Percentiles rank a stretch among this genome's conserved stretches.
phyloP scores from a whole-genome alignment of 1,140 invertebrate species.

The Drosophila erecta region DNA sequence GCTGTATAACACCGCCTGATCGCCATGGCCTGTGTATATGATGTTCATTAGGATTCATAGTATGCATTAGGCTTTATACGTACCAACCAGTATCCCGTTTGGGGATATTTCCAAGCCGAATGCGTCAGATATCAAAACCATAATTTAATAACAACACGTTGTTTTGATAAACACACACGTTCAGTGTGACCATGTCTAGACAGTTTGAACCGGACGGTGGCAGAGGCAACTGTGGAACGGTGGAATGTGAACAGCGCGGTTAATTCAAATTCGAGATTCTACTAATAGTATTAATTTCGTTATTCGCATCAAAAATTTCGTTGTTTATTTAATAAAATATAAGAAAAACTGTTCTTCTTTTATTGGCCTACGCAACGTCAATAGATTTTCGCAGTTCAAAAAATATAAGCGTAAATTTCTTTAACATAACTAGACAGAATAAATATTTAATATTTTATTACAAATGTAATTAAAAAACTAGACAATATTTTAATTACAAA shows the following conservation, averaged over 20 bases:
- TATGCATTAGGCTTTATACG: background rate
- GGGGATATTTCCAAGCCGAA: slow-evolving; percentile 21
- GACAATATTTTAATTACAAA: background rate
- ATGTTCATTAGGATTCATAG: too few relatives aligned
- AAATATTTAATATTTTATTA: background rate
- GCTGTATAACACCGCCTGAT: slow-evolving; percentile 30
- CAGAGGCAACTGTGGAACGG: background rate
- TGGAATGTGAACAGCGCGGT: background rate
- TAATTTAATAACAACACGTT: slow-evolving; percentile 10
- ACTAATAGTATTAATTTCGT: too few relatives aligned
- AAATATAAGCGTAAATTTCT: too few relatives aligned
- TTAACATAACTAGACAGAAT: too few relatives aligned
- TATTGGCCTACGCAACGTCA: too few relatives aligned
- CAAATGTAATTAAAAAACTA: background rate
- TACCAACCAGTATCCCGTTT: slow-evolving; percentile 30
- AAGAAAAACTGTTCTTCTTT: too few relatives aligned
- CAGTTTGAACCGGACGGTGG: background rate
- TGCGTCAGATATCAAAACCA: slow-evolving; percentile 30
- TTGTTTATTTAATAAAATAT: too few relatives aligned
- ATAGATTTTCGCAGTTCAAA: too few relatives aligned
- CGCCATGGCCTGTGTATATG: slow-evolving; percentile 49
- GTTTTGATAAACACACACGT: slow-evolving; percentile 15
- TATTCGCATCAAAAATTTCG: too few relatives aligned
- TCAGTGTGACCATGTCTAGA: background rate
- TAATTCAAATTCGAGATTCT: background rate